Conservation (phyloP, 1,140 invertebrate species). For the Lineus longissimus region DNA sequence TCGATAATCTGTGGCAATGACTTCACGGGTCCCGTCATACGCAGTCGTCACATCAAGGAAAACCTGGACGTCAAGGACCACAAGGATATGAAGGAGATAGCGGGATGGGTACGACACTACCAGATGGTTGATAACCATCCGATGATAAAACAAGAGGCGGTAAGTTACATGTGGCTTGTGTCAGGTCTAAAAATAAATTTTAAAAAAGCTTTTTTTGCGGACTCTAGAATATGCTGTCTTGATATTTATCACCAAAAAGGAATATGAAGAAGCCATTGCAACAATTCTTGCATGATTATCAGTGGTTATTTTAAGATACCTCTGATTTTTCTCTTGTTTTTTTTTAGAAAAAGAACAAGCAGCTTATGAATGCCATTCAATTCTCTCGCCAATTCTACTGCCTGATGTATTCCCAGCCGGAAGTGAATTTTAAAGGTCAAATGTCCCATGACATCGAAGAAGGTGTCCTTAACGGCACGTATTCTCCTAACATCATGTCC, state of each 20-base stretch:
- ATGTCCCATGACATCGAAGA: conserved; percentile 17
- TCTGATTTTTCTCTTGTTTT: too few relatives aligned
- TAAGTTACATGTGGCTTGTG: conserved; percentile 21
- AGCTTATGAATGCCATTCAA: conserved; percentile 32
- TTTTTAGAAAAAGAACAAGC: conserved; percentile 22
- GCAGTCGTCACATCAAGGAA: background rate
- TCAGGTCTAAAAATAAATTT: too few relatives aligned
- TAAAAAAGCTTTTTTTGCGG: too few relatives aligned
- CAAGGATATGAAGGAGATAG: conserved; percentile 26
- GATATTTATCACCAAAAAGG: too few relatives aligned
- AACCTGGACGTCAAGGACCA: conserved; percentile 28
- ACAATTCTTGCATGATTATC: too few relatives aligned
- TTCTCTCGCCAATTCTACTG: conserved; percentile 41
- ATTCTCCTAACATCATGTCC: conserved; percentile 29
- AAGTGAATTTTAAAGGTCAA: background rate
- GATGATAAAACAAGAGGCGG: conserved; percentile 30
- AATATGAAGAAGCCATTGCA: too few relatives aligned
- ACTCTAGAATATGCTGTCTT: too few relatives aligned
- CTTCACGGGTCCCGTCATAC: conserved; percentile 36
- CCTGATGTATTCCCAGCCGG: conserved; percentile 7
- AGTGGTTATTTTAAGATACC: too few relatives aligned
- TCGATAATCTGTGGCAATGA: conserved; percentile 46
- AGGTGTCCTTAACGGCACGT: conserved; percentile 18
- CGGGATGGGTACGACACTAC: conserved; percentile 34
- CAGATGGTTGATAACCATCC: conserved; percentile 33